Conservation (phyloP, 2,888 invertebrate species). For the Sphaeridia pumilis region DNA sequence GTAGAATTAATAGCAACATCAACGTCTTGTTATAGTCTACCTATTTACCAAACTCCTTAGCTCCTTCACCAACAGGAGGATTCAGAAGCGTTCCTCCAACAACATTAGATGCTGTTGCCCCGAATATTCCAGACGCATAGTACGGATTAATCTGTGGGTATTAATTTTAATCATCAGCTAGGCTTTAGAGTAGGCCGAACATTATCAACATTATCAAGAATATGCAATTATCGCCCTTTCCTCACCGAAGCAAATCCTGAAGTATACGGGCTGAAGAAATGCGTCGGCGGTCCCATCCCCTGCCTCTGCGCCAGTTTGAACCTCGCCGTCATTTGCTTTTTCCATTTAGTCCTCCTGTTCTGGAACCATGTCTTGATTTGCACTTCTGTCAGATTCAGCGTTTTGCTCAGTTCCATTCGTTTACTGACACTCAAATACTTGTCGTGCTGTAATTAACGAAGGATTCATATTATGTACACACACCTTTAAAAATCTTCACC, state of each 20-base stretch:
- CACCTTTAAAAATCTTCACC: too few relatives aligned
- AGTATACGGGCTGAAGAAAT: slow-evolving; percentile 19
- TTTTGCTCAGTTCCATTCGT: slow-evolving; percentile 82
- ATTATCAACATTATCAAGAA: too few relatives aligned
- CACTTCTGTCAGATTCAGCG: slow-evolving; percentile 77
- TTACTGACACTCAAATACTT: slow-evolving; percentile 94
- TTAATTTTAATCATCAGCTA: neutral
- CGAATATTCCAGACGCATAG: slow-evolving; percentile 18
- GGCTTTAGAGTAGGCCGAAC: neutral
- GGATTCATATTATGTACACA: too few relatives aligned
- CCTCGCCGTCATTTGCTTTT: slow-evolving; percentile 84
- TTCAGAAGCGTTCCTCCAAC: too few relatives aligned
- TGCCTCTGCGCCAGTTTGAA: slow-evolving; percentile 80
- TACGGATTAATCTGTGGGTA: slow-evolving; percentile 23
- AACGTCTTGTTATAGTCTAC: too few relatives aligned
- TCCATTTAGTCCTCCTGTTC: slow-evolving; percentile 92
- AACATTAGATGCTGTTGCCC: neutral
- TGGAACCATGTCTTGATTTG: slow-evolving; percentile 98
- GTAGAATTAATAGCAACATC: too few relatives aligned
- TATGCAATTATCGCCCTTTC: neutral
- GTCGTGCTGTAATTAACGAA: slow-evolving; percentile 51
- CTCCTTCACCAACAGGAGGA: too few relatives aligned
- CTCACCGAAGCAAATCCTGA: slow-evolving; percentile 30
- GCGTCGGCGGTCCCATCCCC: slow-evolving; percentile 44
- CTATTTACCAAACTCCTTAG: too few relatives aligned